Base-by-base conservation (phyloP, 2,113 vertebrate species). In the Colossoma macropomum region DNA sequence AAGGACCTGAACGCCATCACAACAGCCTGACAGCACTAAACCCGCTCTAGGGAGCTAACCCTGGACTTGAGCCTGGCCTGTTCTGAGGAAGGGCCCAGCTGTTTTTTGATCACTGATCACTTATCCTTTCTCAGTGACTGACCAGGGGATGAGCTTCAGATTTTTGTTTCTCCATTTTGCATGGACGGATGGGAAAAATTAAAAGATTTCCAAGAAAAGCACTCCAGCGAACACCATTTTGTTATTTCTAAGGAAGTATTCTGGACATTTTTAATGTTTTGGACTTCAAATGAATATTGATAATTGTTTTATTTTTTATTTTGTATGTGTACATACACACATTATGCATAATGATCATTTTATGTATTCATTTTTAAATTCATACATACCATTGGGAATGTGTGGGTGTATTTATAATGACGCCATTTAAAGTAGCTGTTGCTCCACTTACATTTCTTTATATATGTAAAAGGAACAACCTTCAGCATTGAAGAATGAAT, bases 1-100 rank as follows among this genome's bases (percentile, higher is more conserved):
- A 99, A 99, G 95, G 98, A 99, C 96, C 97, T 99, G 87, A 99
- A 99, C 5, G 97, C 98, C 94, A 99, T 99, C 94, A 99, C 98
- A 8, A 96, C 96, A 71, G 95, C 95, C 70, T 96, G 95, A 87
- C 5, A 94, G 66, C 79, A 91, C 92, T 83, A 8, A 65, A 16
- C 21, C 8, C 12, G 73, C 48, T 17, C 30, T 62, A 11, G 70
- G 34, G 41, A 15, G 6, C 68, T 68, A 52, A 71, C 73, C 81
- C 50, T 17, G 23, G 54, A 72, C 68, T 71, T 19, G 12, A 80
- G 88, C 86, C 87, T 90, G 89, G 86, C 91, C 90, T 92, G 87
- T 90, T 93, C 92, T 95, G 92, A 94, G 94, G 92, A 93, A 93
- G 89, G 92, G 93, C 92, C 90, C 87, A 82, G 90, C 92, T 92